Base-by-base conservation (phyloP, 2,797 vertebrate species). In the Muscicapa striata region DNA sequence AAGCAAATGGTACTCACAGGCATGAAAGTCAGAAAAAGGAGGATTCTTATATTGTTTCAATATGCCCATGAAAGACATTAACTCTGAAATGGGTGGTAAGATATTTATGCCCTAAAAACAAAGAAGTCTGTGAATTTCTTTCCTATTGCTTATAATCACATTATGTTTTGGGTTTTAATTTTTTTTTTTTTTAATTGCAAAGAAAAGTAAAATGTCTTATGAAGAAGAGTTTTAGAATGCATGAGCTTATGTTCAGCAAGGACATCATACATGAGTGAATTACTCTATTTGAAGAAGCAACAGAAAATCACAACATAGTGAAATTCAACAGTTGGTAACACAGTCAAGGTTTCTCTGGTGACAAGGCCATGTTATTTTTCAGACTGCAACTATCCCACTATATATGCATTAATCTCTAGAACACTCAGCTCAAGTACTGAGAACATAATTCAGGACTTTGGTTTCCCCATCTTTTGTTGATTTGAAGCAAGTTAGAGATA, bases 1-100 rank as follows among this genome's bases (percentile, higher is more conserved):
- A 72, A 92, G 59, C 48, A 90, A 66, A 69, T 69, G 11, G 22
- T 86, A 84, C 82, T 94, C 66, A 68, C 21, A 49, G 49, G 38
- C 59, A 62, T 84, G 67, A 89, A 94, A 75, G 55, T 81, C 49
- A 69, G 52, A 75, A 94, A 91, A 88, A 80, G n/a, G 32, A 55
- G 17, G 4, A 62, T 84, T 90, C n/a, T 78, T 90, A 32, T n/a
- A 49, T 62, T 62, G 27, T 10, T 41, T 93, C 32, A 64, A 63
- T 81, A 54, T 55, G 11, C 2, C 38, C 27, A 9, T 45, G 30
- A 66, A 68, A 75, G 11, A 41, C 93, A 78, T 84, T 86, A 84
- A 72, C 51, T 54, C 43, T 73, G n/a, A 82, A 85, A 67, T 19
- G 15, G 29, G 5, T 80, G 19, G 20, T 57, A 63, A 59, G n/a